A percentile compares a stretch with the other conserved stretches of the same genome.
phyloP scores from a whole-genome alignment of 2,888 invertebrate genomes.

The Parnassius mnemosyne region DNA sequence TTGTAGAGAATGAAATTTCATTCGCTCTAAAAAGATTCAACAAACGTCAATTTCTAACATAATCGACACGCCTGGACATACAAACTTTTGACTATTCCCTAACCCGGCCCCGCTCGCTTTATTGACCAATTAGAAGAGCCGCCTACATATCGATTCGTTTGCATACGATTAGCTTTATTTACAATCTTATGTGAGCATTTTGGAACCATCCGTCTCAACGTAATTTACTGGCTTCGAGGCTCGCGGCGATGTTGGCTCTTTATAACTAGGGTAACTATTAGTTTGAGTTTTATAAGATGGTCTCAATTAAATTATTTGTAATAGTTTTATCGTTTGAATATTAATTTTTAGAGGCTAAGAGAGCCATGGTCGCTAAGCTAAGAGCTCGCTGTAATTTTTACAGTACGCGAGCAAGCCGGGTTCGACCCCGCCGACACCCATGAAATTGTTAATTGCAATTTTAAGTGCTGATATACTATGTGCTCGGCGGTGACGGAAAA shows the following conservation, averaged over 20 bases:
- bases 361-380: no score
- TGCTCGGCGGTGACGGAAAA: no score
- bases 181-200: conserved; percentile 40
- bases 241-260: conserved; percentile 29
- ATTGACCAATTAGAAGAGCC: conserved; percentile 55
- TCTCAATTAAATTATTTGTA: no score
- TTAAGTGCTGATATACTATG: no score
- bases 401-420: no score
- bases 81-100: conserved; percentile 14
- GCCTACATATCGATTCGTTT: conserved; percentile 51
- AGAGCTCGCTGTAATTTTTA: no score
- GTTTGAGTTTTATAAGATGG: not conserved
- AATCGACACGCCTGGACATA: conserved; percentile 27
- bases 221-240: conserved; percentile 34
- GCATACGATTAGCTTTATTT: conserved; percentile 48
- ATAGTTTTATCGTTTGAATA: no score
- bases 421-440: no score
- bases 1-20: conserved; percentile 1
- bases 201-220: conserved; percentile 31
- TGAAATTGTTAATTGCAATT: no score
- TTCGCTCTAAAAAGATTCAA: conserved; percentile 1
- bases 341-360: no score
- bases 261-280: conserved; percentile 4
- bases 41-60: conserved; percentile 11
- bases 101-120: conserved; percentile 42